Conservation (phyloP, 2,797 vertebrate genomes). For the Aselliscus stoliczkanus region DNA sequence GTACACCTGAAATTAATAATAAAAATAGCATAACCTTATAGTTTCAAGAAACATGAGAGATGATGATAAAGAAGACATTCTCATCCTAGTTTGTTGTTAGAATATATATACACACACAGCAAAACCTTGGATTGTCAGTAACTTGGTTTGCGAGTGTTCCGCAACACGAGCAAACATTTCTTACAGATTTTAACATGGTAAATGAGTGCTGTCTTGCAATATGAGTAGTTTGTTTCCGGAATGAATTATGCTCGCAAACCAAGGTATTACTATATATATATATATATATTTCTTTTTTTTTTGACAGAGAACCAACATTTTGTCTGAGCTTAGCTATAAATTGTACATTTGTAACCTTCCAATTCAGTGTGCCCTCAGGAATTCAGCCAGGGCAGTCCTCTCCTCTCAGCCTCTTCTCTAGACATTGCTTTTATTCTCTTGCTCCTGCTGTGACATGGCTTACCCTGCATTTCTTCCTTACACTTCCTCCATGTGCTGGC, state of each 20-base stretch:
- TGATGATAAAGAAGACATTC: background rate
- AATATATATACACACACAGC: too few species aligned
- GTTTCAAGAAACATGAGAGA: background rate
- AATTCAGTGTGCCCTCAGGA: background rate
- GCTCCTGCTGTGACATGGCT: background rate
- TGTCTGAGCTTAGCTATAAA: background rate
- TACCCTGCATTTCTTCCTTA: background rate
- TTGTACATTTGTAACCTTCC: background rate
- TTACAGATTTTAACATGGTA: too few species aligned
- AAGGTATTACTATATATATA: too few species aligned
- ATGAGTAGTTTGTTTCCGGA: too few species aligned
- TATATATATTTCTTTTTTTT: background rate
- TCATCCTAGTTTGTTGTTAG: background rate
- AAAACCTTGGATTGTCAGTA: too few species aligned
- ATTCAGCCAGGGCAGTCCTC: background rate
- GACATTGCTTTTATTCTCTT: background rate
- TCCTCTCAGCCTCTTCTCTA: background rate
- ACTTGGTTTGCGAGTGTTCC: too few species aligned
- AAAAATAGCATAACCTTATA: too few species aligned
- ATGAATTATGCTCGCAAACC: too few species aligned
- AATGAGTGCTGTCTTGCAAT: too few species aligned
- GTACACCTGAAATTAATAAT: too few species aligned
- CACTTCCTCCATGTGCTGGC: too few species aligned
- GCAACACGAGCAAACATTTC: too few species aligned
- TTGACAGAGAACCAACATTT: background rate